These are phyloP conservation scores for Oreonectes daqikongensis DNA, from an alignment of 2,797 vertebrate genomes.

Conservation along the genomic window DNA sequence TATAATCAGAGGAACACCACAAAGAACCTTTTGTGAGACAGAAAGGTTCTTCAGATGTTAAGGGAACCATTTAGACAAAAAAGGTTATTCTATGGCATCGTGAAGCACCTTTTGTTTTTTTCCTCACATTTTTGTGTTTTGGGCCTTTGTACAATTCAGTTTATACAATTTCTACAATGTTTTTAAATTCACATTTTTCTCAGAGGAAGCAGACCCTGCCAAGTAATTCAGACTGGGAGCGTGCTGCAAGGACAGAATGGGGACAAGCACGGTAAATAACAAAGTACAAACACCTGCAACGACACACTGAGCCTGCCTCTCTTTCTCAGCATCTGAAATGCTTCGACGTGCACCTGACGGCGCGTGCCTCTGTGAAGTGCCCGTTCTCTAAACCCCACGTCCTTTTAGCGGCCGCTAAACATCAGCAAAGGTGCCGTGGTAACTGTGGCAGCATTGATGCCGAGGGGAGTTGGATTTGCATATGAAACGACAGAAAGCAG, in stretches of 20 bases:
- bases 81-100: too few species aligned
- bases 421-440: slow-evolving; percentile 42
- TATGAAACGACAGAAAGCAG: slow-evolving; percentile 67
- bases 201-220: slow-evolving; percentile 13
- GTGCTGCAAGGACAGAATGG: slow-evolving; percentile 48
- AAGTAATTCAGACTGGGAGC: slow-evolving; percentile 25
- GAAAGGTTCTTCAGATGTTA: too few species aligned
- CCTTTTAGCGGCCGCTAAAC: slow-evolving; percentile 32
- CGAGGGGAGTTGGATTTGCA: slow-evolving; percentile 67
- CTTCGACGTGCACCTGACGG: slow-evolving; percentile 20
- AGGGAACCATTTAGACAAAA: too few species aligned
- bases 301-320: not conserved
- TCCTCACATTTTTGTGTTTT: not conserved
- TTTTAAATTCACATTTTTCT: slow-evolving; percentile 1
- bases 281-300: slow-evolving; percentile 43
- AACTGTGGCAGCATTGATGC: slow-evolving; percentile 43
- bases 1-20: too few species aligned
- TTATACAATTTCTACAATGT: not conserved
- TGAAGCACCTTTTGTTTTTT: too few species aligned
- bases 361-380: slow-evolving; percentile 27
- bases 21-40: too few species aligned
- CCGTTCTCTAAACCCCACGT: not conserved
- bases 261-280: slow-evolving; percentile 43
- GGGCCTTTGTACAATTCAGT: slow-evolving; percentile 4
- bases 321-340: slow-evolving; percentile 25